Evolutionary conservation across 1,140 invertebrate genomes (phyloP).

Genomic region (Octopus bimaculoides): DNA sequence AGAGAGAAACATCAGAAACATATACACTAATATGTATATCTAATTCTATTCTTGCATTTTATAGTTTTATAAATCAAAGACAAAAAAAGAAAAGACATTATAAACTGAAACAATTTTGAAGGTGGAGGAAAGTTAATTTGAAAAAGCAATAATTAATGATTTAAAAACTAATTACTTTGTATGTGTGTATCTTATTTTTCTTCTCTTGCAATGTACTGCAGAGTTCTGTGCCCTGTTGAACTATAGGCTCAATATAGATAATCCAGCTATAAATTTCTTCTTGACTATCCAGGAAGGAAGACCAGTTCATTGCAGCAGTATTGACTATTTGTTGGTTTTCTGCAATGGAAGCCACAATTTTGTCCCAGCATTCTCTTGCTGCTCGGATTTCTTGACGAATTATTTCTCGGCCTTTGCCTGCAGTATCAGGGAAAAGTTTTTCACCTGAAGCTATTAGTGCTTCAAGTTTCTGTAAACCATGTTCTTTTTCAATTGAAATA

Average conservation of each 20-base stretch:
- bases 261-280: conserved; percentile 77
- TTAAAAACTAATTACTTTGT: conserved; percentile 64
- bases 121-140: too few species aligned
- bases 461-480: conserved; percentile 75
- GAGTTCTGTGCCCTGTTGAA: conserved; percentile 68
- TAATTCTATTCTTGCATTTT: too few species aligned
- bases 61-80: too few species aligned
- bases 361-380: conserved; percentile 77
- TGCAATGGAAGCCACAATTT: conserved; percentile 73
- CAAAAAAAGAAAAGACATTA: too few species aligned
- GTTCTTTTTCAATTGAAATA: conserved; percentile 78
- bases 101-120: too few species aligned
- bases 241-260: conserved; percentile 77
- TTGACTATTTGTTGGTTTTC: conserved; percentile 60
- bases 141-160: too few species aligned
- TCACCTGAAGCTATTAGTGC: conserved; percentile 75
- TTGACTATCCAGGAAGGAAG: conserved; percentile 73
- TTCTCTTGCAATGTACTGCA: conserved; percentile 80
- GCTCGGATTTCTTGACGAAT: conserved; percentile 76
- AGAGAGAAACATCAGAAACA: too few species aligned
- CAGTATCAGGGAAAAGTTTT: conserved; percentile 85
- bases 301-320: conserved; percentile 52
- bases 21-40: too few species aligned
- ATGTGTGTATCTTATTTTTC: conserved; percentile 79
- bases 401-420: conserved; percentile 81